Evolutionary conservation across 2,888 invertebrate species (phyloP), one percentile per base, ranked within the genome.

Genomic region (Alcis repandata): DNA sequence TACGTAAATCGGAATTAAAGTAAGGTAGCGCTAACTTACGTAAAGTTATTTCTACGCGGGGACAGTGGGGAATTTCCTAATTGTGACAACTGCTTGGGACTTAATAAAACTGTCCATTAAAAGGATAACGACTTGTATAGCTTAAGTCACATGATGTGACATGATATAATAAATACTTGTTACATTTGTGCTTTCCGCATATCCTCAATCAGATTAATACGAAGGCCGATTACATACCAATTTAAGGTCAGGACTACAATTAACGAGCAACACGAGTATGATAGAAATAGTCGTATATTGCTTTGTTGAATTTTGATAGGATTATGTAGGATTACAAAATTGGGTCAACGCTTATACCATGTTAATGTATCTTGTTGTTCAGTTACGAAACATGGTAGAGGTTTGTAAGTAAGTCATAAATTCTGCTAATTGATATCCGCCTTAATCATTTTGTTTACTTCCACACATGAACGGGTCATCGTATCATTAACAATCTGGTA

Each of bases 311-410:
- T 63, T 65, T 68, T 59, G 64, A 70, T 70, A 62, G 71, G 74
- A 75, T 74, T 72, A 72, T 67, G 64, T 69, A 63, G 69, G 68
- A 76, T 78, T 79, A 78, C 73, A 68, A 74, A 80, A 79, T 77
- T 72, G 68, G 78, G 79, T 74, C 80, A 78, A 71, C 73, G 74
- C 72, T 82, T 79, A 79, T 79, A 75, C n/a, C n/a, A n/a, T n/a
- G n/a, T 27, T 4, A 27, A 27, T 4, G 6, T 72, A 36, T 61
- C 68, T 69, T 59, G 64, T 67, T 69, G 76, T 73, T 69, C 70
- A 74, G 59, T 79, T 72, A 74, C 67, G 69, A 72, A 75, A 79
- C 64, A 56, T 56, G 43, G 59, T 65, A 61, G 60, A 67, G 66
- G 64, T 73, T 65, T 68, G 70, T 52, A 65, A 62, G 59, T 67